phyloP scores from a whole-genome alignment of 2,888 invertebrate genomes.

The Cryptus armator region DNA sequence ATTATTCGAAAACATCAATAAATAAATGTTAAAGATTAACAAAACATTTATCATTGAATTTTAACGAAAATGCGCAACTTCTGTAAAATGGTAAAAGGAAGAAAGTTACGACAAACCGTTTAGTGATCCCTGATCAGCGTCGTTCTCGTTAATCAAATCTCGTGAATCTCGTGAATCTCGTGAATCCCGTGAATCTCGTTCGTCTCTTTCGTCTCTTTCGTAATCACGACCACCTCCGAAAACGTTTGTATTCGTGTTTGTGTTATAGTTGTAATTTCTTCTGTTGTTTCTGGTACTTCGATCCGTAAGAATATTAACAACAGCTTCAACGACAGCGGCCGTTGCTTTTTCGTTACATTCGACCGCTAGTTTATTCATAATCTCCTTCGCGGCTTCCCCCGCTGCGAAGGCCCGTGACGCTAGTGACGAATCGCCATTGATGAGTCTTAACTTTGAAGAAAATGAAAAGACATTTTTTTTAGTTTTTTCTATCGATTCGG shows the following conservation, averaged over 20 bases:
- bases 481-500: background rate
- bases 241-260: conserved; percentile 46
- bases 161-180: background rate
- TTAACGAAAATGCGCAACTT: too few relatives aligned
- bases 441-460: conserved; percentile 9
- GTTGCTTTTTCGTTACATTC: conserved; percentile 72
- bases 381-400: conserved; percentile 72
- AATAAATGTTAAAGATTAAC: background rate
- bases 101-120: conserved; percentile 9
- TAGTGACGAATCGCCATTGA: conserved; percentile 19
- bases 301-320: conserved; percentile 8
- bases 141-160: background rate
- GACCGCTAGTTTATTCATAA: conserved; percentile 73
- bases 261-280: conserved; percentile 36
- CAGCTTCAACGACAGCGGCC: conserved; percentile 61
- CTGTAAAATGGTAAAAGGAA: background rate
- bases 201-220: background rate
- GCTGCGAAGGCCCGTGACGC: conserved; percentile 67
- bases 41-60: background rate
- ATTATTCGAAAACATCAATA: background rate
- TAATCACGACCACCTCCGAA: conserved; percentile 34
- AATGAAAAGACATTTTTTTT: background rate
- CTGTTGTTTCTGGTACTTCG: background rate
- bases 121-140: background rate
- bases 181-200: background rate